Conservation (phyloP, 2,797 vertebrate genomes). For the Sebastes matsubarae region DNA sequence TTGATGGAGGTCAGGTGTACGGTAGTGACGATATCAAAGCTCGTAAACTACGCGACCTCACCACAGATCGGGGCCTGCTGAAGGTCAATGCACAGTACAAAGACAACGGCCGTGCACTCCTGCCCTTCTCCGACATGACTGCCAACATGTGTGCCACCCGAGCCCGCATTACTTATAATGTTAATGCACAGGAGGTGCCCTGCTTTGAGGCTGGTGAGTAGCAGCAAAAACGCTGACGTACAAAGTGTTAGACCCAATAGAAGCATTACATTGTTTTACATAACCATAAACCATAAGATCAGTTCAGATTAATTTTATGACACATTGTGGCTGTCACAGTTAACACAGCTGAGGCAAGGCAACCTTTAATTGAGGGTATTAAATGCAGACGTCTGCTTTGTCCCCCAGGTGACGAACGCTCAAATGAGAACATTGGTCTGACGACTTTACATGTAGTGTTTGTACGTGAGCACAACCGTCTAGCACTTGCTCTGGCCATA, state of each 20-base stretch:
- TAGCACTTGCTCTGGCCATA: slow-evolving; percentile 75
- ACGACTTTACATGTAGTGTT: slow-evolving; percentile 85
- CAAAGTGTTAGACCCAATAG: not conserved
- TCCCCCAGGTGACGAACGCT: slow-evolving; percentile 80
- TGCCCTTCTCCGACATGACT: slow-evolving; percentile 76
- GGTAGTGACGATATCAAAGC: slow-evolving; percentile 79
- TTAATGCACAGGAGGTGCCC: slow-evolving; percentile 69
- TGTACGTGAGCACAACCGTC: slow-evolving; percentile 88
- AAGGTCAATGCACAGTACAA: slow-evolving; percentile 78
- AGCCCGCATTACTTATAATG: slow-evolving; percentile 33
- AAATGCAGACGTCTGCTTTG: not conserved
- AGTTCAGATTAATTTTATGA: not conserved
- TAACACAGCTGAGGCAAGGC: not conserved
- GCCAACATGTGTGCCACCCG: slow-evolving; percentile 84
- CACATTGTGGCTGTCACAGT: not conserved
- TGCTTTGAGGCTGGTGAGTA: slow-evolving; percentile 88
- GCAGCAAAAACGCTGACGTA: not conserved
- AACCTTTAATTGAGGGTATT: not conserved
- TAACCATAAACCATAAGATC: not conserved
- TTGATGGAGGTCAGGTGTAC: slow-evolving; percentile 87
- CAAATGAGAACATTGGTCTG: slow-evolving; percentile 84
- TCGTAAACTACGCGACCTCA: slow-evolving; percentile 76
- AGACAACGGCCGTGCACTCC: slow-evolving; percentile 78
- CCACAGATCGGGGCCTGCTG: slow-evolving; percentile 80
- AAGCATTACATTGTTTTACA: not conserved